A percentile compares a stretch with the other conserved stretches of the same genome.
phyloP scores from a whole-genome alignment of 2,113 vertebrate genomes.

The Tricholaema leucomelas region DNA sequence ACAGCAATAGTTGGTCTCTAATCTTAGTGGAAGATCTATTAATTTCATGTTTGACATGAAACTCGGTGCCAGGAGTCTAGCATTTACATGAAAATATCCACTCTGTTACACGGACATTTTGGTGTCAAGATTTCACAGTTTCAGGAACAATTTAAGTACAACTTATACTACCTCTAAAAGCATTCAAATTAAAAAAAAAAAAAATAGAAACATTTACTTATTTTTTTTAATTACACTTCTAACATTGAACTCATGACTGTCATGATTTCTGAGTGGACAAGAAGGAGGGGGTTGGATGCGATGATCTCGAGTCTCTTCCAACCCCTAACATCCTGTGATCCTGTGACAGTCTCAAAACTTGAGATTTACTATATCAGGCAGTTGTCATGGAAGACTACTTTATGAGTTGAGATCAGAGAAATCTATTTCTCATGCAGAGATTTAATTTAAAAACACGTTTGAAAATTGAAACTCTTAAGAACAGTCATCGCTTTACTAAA shows the following conservation, averaged over 20 bases:
- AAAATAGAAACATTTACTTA: neutral
- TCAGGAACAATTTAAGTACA: neutral
- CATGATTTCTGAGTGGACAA: neutral
- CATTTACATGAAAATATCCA: neutral
- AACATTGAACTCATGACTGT: neutral
- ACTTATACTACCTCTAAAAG: neutral
- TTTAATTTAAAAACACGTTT: neutral
- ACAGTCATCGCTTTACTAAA: neutral
- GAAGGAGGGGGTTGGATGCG: too few relatives aligned
- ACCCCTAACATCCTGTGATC: too few relatives aligned
- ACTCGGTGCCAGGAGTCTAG: neutral
- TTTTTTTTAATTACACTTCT: neutral
- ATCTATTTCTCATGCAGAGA: neutral
- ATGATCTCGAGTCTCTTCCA: too few relatives aligned
- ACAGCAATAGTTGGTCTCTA: neutral
- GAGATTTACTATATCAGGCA: neutral
- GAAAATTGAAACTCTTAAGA: neutral
- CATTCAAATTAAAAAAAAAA: neutral
- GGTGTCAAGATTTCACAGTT: neutral
- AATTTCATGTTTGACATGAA: neutral
- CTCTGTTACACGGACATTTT: neutral
- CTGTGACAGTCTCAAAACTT: neutral
- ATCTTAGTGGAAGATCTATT: neutral
- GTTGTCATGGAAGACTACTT: neutral
- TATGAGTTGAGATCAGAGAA: neutral